Base-by-base conservation (phyloP, 2,888 invertebrate genomes). In the Drosophila testacea region DNA sequence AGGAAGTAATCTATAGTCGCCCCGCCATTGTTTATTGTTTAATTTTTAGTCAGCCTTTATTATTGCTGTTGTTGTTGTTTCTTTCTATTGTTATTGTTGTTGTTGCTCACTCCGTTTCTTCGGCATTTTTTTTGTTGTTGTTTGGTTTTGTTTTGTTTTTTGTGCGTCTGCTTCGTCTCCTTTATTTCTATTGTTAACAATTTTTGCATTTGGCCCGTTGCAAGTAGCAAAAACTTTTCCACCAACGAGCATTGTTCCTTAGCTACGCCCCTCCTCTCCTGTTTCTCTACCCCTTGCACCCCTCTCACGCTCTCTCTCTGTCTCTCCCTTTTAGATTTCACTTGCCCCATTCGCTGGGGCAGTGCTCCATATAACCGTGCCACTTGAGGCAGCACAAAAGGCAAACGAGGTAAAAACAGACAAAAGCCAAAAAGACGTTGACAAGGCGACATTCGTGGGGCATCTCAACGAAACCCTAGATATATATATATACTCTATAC, bases 1-100 rank as follows among this genome's bases (percentile, higher is more conserved):
- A 85, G 84, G 84, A 85, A 88, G 84, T 85, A 85, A 85, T 85
- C 89, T 87, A 88, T 85, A 89, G 89, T 88, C 82, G 87, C 88
- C 89, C 82, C 89, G 84, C 84, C 84, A 88, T 87, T 89, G 84
- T 89, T 85, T 85, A 88, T 88, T 85, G 89, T 88, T 87, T 85
- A 89, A 87, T 88, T 85, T 88, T 87, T 77, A 88, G 84, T 81
- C 86, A 71, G 74, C 84, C 54, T 60, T 67, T 66, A 69, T 79
- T 78, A 78, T 66, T 76, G 77, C 56, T 64, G 42, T 69, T 60
- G 41, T 54, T 68, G 51, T 44, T 48, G 34, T 39, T 47, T 48
- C 38, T 51, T 27, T 41, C 41, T 42, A 11, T 36, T 50, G 39
- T 41, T 61, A 9, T 52, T 72, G 44, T 60, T 62, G 28, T 60